A percentile compares a stretch with the other conserved stretches of the same genome.
Conservation (phyloP, 2,888 invertebrate species). For the Aleiodes leptofemur region DNA sequence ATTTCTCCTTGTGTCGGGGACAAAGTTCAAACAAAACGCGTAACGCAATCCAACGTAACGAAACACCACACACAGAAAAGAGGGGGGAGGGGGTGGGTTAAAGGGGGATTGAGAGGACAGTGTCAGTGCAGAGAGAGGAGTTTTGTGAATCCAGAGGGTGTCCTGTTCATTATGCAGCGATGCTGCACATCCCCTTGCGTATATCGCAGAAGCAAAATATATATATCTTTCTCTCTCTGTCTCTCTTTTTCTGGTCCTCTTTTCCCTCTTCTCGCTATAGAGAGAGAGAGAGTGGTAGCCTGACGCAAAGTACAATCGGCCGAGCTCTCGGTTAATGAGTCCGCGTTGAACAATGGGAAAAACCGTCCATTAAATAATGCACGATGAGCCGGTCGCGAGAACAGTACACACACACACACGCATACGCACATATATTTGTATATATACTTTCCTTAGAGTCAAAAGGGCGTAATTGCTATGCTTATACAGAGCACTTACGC, state of each 20-base stretch:
- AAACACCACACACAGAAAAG: conserved; percentile 62
- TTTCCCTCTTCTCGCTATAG: too few relatives aligned
- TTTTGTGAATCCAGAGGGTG: conserved; percentile 57
- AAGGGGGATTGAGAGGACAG: conserved; percentile 31
- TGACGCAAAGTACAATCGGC: conserved; percentile 71
- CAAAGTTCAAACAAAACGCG: conserved; percentile 58
- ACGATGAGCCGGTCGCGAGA: conserved; percentile 61
- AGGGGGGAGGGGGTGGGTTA: conserved; percentile 34
- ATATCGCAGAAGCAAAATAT: conserved; percentile 61
- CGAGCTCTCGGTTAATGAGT: conserved; percentile 71
- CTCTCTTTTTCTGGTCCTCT: neutral
- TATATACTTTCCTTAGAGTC: too few relatives aligned
- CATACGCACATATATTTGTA: too few relatives aligned
- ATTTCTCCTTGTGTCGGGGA: conserved; percentile 51
- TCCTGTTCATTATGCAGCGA: conserved; percentile 73
- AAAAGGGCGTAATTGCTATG: too few relatives aligned
- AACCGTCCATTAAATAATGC: conserved; percentile 73
- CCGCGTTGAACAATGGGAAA: conserved; percentile 71
- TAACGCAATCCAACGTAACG: conserved; percentile 70
- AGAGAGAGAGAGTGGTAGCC: too few relatives aligned
- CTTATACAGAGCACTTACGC: too few relatives aligned
- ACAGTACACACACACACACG: neutral
- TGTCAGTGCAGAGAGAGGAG: conserved; percentile 48
- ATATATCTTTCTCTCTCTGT: neutral
- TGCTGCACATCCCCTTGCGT: conserved; percentile 64